Percentiles rank a stretch among this genome's conserved stretches.
Conservation (phyloP, 2,113 vertebrate genomes). For the Ailuropoda melanoleuca region DNA sequence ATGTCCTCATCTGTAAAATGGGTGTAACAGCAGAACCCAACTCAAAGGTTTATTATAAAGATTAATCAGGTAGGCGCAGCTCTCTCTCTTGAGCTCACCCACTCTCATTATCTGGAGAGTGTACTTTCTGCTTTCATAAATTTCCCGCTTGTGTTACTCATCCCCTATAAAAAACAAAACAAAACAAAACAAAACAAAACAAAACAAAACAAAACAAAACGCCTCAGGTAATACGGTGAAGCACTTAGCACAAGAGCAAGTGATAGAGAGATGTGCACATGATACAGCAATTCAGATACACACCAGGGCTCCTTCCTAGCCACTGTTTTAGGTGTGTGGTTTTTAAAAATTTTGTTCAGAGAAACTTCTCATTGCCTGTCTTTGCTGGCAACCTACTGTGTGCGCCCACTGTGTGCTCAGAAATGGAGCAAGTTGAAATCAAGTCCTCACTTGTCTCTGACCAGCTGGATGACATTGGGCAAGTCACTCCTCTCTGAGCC, state of each 20-base stretch:
- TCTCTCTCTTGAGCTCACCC: not conserved
- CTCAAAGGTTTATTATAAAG: not conserved
- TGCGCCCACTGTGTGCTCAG: not conserved
- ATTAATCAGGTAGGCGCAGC: not conserved
- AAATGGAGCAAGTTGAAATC: slow-evolving; percentile 1
- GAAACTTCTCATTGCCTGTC: not conserved
- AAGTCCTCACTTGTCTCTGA: not conserved
- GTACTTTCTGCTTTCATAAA: not conserved
- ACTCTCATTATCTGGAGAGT: not conserved
- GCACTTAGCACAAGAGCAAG: not conserved
- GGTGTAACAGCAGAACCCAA: not conserved
- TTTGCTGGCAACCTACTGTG: not conserved
- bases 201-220: not conserved
- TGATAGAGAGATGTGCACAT: accelerated
- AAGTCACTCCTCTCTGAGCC: not conserved
- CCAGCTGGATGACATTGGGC: not conserved
- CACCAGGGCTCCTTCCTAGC: not conserved
- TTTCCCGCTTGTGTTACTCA: not conserved
- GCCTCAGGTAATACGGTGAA: not conserved
- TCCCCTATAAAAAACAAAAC: not conserved
- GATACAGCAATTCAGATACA: not conserved
- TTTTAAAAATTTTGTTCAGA: not conserved
- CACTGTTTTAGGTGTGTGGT: not conserved
- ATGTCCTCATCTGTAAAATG: not conserved
- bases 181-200: too few species aligned